Percentiles rank a stretch among this genome's conserved stretches.
phyloP scores from a whole-genome alignment of 2,113 vertebrate species.

The Calidris pugnax region DNA sequence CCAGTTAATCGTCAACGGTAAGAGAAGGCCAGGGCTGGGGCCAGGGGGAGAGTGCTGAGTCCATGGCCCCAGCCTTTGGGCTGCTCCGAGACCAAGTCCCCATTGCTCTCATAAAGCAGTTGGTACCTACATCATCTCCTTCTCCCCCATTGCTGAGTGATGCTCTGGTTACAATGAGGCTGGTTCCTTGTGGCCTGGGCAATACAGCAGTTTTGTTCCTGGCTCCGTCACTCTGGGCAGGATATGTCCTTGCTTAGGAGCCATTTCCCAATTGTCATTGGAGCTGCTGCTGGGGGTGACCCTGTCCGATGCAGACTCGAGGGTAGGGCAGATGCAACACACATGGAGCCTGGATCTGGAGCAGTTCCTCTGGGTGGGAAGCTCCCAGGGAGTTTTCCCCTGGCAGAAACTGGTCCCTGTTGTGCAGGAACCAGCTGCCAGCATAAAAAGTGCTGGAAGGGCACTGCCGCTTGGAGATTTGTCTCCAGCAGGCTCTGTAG shows the following conservation, averaged over 20 bases:
- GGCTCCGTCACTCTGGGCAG: not conserved
- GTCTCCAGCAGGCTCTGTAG: not conserved
- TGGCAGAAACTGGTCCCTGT: not conserved
- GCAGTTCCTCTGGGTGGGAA: not conserved
- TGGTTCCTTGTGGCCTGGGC: not conserved
- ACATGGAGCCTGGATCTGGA: not conserved
- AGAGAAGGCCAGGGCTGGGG: not conserved
- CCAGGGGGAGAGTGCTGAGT: not conserved
- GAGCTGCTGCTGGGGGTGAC: not conserved
- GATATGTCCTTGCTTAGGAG: not conserved
- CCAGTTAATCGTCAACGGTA: constrained; percentile 91
- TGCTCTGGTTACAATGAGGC: not conserved
- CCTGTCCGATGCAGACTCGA: not conserved
- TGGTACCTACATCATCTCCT: not conserved
- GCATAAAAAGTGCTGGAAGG: not conserved
- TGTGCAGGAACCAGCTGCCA: not conserved
- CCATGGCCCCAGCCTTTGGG: not conserved
- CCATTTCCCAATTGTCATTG: not conserved
- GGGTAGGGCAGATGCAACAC: not conserved
- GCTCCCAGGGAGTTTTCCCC: not conserved
- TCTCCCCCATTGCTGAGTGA: not conserved
- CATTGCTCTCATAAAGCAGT: not conserved
- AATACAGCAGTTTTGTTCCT: not conserved
- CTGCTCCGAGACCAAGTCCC: not conserved
- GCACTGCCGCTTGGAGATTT: not conserved